Evolutionary conservation across 2,888 invertebrate species (phyloP).

Genomic region (Panzeria rudis): DNA sequence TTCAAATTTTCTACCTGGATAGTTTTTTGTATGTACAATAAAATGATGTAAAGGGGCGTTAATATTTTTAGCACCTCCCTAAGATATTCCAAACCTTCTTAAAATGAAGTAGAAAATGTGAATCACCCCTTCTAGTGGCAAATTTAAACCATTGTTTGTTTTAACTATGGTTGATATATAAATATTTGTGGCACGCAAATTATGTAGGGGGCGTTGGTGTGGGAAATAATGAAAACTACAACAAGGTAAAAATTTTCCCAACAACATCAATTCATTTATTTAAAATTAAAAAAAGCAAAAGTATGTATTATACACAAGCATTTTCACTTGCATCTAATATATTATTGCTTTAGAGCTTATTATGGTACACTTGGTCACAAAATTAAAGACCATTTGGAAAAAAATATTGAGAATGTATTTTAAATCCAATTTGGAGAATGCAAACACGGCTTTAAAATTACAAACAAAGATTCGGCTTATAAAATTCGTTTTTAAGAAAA

Average conservation of each 20-base stretch:
- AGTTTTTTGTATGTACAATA: neutral
- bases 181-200: slow-evolving; percentile 54
- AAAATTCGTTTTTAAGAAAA: no score
- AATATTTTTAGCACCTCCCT: slow-evolving; percentile 51
- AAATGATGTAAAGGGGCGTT: slow-evolving; percentile 25
- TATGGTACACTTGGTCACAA: slow-evolving; percentile 4
- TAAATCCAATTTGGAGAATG: no score
- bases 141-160: slow-evolving; percentile 16
- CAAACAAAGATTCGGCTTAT: no score
- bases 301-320: neutral
- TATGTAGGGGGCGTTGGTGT: slow-evolving; percentile 65
- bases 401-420: no score
- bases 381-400: neutral
- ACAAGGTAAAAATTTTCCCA: slow-evolving; percentile 63
- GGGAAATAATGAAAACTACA: slow-evolving; percentile 68
- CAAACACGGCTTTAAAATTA: no score
- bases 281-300: neutral
- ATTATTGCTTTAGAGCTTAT: neutral
- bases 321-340: neutral
- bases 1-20: neutral
- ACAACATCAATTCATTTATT: slow-evolving; percentile 54
- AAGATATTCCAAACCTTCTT: slow-evolving; percentile 34
- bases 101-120: neutral
- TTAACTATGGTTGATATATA: slow-evolving; percentile 4
- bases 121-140: slow-evolving; percentile 22